Evolutionary conservation across 2,797 vertebrate genomes (phyloP), one percentile per base, ranked within the genome.

Genomic region (Selene dorsalis): DNA sequence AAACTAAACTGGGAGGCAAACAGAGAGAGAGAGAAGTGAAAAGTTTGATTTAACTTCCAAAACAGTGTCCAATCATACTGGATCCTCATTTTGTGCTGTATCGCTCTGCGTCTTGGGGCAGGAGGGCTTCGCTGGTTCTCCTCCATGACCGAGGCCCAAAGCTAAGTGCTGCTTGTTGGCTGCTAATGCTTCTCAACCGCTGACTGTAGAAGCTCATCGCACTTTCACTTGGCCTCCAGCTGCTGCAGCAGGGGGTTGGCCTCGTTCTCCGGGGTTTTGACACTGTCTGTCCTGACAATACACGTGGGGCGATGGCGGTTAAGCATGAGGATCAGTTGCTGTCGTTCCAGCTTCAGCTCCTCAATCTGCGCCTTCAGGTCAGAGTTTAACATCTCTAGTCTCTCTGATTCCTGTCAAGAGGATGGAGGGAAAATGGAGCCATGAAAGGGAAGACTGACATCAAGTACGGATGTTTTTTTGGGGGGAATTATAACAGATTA

Each of bases 281-380:
- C 91, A 50, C 97, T 97, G 89, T 98, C 97, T 16, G 97, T 98
- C 82, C 97, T 92, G 85, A 99, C 98, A 0, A 99, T 99, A 84
- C 98, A 99, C 0, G 98, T 99, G 86, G 98, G 98, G 53, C 98
- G 97, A 69, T 99, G 97, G 47, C 96, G 95, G 90, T 98, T 99
- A 20, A 98, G 95, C 97, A 98, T 96, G 82, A 98, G 93, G 88
- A 99, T 98, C 77, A 99, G 94, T 88, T 98, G 97, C 94, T 98
- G 98, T 32, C 98, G 94, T 76, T 99, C 98, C 6, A 97, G 94
- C 83, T 98, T 98, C 90, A 99, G 94, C 93, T 98, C 97, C 91
- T 98, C 97, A 0, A 99, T 99, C 92, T 99, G 98, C 38, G 96
- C 95, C 91, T 99, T 98, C 63, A 99, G 95, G 88, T 97, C 97